Evolutionary conservation across 2,113 vertebrate species (phyloP).

Genomic region (Lepus americanus): DNA sequence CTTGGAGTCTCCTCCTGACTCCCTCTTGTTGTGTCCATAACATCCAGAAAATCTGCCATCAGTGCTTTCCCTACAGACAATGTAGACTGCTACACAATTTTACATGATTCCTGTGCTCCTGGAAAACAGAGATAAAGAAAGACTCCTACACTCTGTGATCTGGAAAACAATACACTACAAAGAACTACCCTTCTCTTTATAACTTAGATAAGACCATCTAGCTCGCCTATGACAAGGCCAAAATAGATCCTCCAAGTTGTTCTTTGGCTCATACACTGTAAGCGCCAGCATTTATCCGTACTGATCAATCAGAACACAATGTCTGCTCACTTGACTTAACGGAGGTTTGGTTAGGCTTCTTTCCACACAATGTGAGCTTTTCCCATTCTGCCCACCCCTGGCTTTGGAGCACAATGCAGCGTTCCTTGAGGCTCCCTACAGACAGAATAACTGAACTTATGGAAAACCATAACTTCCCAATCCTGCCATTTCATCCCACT

Average conservation of each 20-base stretch:
- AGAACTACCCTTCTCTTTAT: rapidly evolving
- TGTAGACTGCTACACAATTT: background rate
- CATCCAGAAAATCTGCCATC: background rate
- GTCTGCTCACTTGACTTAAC: background rate
- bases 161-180: background rate
- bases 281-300: background rate
- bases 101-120: background rate
- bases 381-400: background rate
- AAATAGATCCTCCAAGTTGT: rapidly evolving
- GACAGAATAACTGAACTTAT: background rate
- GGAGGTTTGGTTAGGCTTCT: background rate
- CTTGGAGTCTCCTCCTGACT: background rate
- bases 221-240: background rate
- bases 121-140: background rate
- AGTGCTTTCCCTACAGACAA: background rate
- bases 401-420: background rate
- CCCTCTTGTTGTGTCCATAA: background rate
- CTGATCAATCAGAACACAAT: background rate
- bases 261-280: background rate
- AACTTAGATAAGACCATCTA: background rate
- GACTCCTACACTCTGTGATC: background rate
- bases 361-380: background rate
- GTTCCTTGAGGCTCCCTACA: background rate
- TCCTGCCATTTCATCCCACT: background rate
- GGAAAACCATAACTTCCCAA: background rate